Percentiles rank a stretch among this genome's conserved stretches.
Conservation (phyloP, 1,140 invertebrate species). For the Drosophila erecta region DNA sequence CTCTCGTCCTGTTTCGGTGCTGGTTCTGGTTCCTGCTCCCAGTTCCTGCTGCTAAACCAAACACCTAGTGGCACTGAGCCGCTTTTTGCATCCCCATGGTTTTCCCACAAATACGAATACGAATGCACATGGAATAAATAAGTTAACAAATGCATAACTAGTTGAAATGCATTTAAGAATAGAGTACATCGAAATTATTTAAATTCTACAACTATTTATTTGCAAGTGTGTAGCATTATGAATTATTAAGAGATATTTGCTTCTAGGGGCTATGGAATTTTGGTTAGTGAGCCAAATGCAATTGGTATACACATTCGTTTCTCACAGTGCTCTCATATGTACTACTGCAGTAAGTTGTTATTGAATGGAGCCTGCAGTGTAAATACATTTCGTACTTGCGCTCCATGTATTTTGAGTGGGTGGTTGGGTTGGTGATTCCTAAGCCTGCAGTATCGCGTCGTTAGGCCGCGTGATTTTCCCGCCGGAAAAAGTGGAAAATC, state of each 20-base stretch:
- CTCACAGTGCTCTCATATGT: neutral
- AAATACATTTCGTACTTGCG: slow-evolving; percentile 64
- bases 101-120: slow-evolving; percentile 4
- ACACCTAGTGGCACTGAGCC: slow-evolving; percentile 48
- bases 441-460: slow-evolving; percentile 48
- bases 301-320: neutral
- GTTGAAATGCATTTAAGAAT: no score
- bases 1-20: slow-evolving; percentile 1
- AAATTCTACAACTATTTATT: no score
- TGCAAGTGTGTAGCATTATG: no score
- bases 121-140: neutral
- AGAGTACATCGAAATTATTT: no score
- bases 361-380: slow-evolving; percentile 50
- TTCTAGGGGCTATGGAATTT: no score
- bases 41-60: slow-evolving; percentile 14
- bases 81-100: slow-evolving; percentile 33
- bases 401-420: slow-evolving; percentile 2
- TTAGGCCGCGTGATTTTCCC: slow-evolving; percentile 54
- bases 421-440: neutral
- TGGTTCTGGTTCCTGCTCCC: no score
- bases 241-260: no score
- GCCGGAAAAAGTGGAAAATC: neutral
- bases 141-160: no score
- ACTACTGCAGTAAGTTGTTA: slow-evolving; percentile 41
- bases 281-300: neutral